A percentile compares a stretch with the other conserved stretches of the same genome.
phyloP scores from a whole-genome alignment of 2,113 vertebrate genomes.

The Ptyas mucosa region DNA sequence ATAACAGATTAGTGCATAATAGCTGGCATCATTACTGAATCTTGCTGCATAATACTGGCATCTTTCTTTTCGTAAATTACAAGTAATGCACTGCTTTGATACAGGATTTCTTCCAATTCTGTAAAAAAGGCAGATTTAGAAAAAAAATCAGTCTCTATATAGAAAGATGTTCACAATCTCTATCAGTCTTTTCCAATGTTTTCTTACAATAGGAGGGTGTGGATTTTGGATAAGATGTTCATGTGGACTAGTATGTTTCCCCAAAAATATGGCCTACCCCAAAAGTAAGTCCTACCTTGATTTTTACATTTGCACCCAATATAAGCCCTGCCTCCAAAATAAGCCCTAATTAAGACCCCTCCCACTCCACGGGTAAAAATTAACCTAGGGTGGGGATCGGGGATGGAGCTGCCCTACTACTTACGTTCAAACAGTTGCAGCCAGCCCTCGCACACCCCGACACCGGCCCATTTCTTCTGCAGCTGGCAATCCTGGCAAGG shows the following conservation, averaged over 20 bases:
- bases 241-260: neutral
- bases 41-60: constrained; percentile 78
- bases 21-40: constrained; percentile 75
- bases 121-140: constrained; percentile 53
- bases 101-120: constrained; percentile 71
- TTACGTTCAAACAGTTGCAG: too few relatives aligned
- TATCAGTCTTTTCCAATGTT: neutral
- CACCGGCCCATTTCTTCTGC: too few relatives aligned
- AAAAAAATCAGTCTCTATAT: constrained; percentile 3
- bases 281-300: too few relatives aligned
- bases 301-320: too few relatives aligned
- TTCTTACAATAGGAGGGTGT: neutral
- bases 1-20: constrained; percentile 75
- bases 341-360: too few relatives aligned
- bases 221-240: neutral
- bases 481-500: too few relatives aligned
- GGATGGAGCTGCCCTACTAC: too few relatives aligned
- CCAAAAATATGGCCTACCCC: too few relatives aligned
- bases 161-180: neutral
- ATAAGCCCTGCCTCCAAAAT: too few relatives aligned
- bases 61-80: constrained; percentile 77
- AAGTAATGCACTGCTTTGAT: constrained; percentile 75
- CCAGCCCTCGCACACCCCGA: too few relatives aligned
- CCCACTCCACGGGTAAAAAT: too few relatives aligned
- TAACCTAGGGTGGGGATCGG: too few relatives aligned